phyloP scores from a whole-genome alignment of 2,113 vertebrate genomes.

The Chitala chitala region DNA sequence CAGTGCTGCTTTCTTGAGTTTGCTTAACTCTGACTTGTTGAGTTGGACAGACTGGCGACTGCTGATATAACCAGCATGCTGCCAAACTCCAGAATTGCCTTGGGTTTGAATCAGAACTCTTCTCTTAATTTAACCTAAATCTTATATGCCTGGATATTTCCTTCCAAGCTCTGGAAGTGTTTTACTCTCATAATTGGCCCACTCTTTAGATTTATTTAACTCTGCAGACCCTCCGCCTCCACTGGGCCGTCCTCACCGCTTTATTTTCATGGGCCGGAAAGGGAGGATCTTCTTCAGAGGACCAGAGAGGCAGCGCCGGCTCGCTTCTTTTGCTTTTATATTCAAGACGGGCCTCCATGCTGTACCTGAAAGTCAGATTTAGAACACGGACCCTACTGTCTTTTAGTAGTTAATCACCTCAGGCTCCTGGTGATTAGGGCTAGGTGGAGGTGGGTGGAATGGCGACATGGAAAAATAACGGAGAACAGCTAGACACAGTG shows the following conservation, averaged over 20 bases:
- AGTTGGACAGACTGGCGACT: too few relatives aligned
- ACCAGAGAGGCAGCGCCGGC: constrained; percentile 16
- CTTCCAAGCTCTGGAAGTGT: neutral
- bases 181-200: neutral
- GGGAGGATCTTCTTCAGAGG: constrained; percentile 49
- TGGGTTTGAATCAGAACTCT: neutral
- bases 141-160: neutral
- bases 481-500: constrained; percentile 46
- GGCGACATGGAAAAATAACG: neutral
- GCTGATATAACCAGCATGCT: too few relatives aligned
- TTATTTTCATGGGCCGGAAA: constrained; percentile 28
- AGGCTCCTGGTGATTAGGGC: constrained; percentile 43
- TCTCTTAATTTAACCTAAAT: too few relatives aligned
- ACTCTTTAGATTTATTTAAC: neutral
- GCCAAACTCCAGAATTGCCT: too few relatives aligned
- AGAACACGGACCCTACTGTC: constrained; percentile 45
- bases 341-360: constrained; percentile 58
- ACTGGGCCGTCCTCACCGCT: neutral
- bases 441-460: constrained; percentile 46
- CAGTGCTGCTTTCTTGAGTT: too few relatives aligned
- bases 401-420: constrained; percentile 62
- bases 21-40: too few relatives aligned
- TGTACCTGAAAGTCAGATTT: constrained; percentile 58
- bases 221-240: constrained; percentile 22
- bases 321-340: constrained; percentile 57